Evolutionary conservation across 1,140 invertebrate species (phyloP), one percentile per base, ranked within the genome.

Genomic region (Formica selysi): DNA sequence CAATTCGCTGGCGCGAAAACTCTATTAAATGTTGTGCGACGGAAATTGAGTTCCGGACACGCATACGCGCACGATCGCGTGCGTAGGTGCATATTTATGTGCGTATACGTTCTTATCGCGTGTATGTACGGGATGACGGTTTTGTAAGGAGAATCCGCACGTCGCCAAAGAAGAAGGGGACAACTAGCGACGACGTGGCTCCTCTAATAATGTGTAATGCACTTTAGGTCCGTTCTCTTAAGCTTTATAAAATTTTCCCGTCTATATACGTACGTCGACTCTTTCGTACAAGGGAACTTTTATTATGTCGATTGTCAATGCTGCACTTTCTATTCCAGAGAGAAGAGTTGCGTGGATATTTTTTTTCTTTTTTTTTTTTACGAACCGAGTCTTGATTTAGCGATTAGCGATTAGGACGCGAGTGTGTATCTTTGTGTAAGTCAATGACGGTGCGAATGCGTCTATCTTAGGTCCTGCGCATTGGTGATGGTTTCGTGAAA

Each of bases 271-370:
- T 78, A 85, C 67, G 76, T 89, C 73, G 89, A 84, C 62, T 90
- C 76, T 79, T 54, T 74, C 26, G 36, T 80, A 89, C 80, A 86
- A 86, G 71, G 73, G 85, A 91, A 90, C 80, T 89, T 44, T 85
- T 93, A 92, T 90, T 93, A 93, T 93, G 93, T 94, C 92, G 95
- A 95, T 95, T 95, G 95, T 95, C 95, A 93, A 94, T 94, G 95
- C 94, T 95, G 93, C 93, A 95, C 94, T 95, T 95, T 95, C 95
- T 92, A 92, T 92, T 91, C 87, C 76, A 76, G 68, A 81, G 86
- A 74, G 83, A 78, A 76, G 62, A 65, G 68, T 70, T 59, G 71
- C 67, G 64, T 44, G 41, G 10, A 44, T 13, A 16, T 48, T 48
- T 48, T 16, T 48, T 22, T 22, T 22, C 8, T 57, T 57, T 22